phyloP scores from a whole-genome alignment of 1,140 invertebrate species.

The Cylas formicarius region DNA sequence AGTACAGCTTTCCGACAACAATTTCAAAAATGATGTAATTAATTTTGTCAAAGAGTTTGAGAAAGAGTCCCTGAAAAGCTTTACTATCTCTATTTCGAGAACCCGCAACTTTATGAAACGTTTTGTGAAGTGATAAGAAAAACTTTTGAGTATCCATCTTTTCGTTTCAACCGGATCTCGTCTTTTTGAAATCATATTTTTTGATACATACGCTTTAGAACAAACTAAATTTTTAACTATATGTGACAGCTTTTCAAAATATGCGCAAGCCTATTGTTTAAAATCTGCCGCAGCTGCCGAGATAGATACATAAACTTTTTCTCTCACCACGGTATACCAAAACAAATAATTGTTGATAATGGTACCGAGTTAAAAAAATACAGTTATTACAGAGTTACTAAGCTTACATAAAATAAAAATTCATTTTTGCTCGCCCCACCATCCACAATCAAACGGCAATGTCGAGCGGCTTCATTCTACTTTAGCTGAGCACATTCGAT shows the following conservation, averaged over 20 bases:
- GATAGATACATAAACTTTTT: constrained; percentile 19
- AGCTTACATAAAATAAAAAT: constrained; percentile 31
- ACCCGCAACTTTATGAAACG: constrained; percentile 3
- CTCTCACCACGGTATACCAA: constrained; percentile 16
- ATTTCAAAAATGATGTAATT: constrained; percentile 7
- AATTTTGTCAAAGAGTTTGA: constrained; percentile 15
- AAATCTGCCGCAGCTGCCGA: constrained; percentile 1
- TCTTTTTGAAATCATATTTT: constrained; percentile 16
- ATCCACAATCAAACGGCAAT: constrained; percentile 36
- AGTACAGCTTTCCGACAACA: constrained; percentile 11
- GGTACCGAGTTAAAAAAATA: constrained; percentile 29
- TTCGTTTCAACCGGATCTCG: constrained; percentile 10
- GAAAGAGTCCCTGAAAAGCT: not conserved
- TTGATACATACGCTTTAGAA: constrained; percentile 7
- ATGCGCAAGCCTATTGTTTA: constrained; percentile 18
- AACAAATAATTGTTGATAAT: constrained; percentile 23
- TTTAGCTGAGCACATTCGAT: too few relatives aligned
- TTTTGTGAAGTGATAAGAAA: constrained; percentile 5
- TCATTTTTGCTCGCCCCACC: constrained; percentile 33
- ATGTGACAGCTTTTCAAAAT: constrained; percentile 22
- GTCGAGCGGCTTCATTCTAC: too few relatives aligned
- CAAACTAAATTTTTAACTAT: constrained; percentile 16
- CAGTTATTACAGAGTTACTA: constrained; percentile 24
- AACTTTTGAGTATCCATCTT: constrained; percentile 5
- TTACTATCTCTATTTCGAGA: constrained; percentile 12